Evolutionary conservation across 1,140 invertebrate species (phyloP), one percentile per base, ranked within the genome.

Genomic region (Drosophila truncata): DNA sequence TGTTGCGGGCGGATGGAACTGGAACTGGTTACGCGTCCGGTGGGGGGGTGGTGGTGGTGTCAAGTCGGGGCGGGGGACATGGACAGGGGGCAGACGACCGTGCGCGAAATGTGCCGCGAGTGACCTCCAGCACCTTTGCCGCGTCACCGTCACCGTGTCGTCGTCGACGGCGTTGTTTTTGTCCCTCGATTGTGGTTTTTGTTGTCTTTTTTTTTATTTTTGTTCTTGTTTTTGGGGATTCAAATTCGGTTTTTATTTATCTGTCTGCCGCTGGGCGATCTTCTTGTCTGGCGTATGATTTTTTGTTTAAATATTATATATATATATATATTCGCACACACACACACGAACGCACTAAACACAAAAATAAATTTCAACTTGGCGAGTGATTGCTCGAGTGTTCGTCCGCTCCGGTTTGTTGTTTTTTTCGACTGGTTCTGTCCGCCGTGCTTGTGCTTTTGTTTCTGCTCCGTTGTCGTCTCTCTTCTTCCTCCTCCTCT

Each of bases 41-140:
- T 54, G 54, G 33, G 20, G 39, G 52, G 20, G n/a, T 10, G 16
- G 58, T 47, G 33, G 20, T 44, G 52, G 20, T 29, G 57, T 41
- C 50, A 55, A 37, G 33, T 37, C 33, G 35, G 52, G 18, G 44
- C 11, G 57, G 44, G 41, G 13, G 62, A 27, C 33, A 59, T 39
- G 70, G 52, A 64, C 52, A 29, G 66, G 33, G 23, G 54, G 35
- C 50, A 29, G 64, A 75, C 65, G 72, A 71, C 77, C 81, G 80
- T 77, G 57, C 76, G 84, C 80, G 80, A 86, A 86, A 86, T 86
- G 77, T 82, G 77, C 72, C 82, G 76, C 83, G 42, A 73, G 82
- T 87, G 84, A 87, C 84, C 84, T 87, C 84, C 85, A 87, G 84
- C 84, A 80, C 83, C 80, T 82, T 52, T 78, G 84, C 84, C 76